Evolutionary conservation across 2,888 invertebrate species (phyloP).

Genomic region (Cataglyphis rosenhaueri): DNA sequence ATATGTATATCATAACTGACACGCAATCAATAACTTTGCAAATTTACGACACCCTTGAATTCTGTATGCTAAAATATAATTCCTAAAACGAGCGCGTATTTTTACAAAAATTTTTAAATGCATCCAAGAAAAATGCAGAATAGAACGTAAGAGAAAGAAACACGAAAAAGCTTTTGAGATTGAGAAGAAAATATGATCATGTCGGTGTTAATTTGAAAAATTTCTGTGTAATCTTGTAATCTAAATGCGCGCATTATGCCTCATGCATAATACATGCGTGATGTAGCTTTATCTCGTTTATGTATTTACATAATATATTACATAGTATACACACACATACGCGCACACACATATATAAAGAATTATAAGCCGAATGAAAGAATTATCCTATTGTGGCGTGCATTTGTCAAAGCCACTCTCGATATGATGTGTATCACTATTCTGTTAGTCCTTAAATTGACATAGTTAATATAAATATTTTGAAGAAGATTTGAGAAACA

Average conservation of each 20-base stretch:
- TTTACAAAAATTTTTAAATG: background rate
- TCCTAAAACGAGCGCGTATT: background rate
- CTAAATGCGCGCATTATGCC: background rate
- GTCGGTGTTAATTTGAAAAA: background rate
- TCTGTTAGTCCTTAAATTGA: constrained; percentile 28
- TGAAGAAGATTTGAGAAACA: constrained; percentile 36
- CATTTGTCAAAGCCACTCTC: background rate
- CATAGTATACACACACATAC: constrained; percentile 12
- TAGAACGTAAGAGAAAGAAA: background rate
- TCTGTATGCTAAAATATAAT: background rate
- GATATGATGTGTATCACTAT: constrained; percentile 18
- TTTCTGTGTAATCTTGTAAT: background rate
- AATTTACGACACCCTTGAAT: background rate
- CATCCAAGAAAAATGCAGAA: background rate
- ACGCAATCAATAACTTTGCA: background rate
- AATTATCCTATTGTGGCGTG: background rate
- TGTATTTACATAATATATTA: constrained; percentile 63
- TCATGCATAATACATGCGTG: background rate
- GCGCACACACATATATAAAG: background rate
- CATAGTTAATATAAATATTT: constrained; percentile 31
- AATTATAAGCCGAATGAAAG: constrained; percentile 11
- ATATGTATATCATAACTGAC: background rate
- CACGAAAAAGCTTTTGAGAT: background rate
- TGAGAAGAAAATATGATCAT: background rate
- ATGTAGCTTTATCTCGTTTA: constrained; percentile 18